phyloP scores from a whole-genome alignment of 2,797 vertebrate genomes.

The Bufotes viridis region DNA sequence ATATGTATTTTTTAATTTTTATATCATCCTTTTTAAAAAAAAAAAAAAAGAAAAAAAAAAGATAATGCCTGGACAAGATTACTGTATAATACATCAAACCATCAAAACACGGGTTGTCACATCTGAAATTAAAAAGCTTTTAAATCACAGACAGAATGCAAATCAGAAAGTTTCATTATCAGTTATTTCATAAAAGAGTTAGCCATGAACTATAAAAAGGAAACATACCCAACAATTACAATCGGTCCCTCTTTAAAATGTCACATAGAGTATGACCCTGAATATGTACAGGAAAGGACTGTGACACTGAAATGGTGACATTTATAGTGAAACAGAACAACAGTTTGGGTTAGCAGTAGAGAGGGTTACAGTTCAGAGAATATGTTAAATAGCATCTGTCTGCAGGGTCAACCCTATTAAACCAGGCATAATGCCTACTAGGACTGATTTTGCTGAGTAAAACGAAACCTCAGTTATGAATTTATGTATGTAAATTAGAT shows the following conservation, averaged over 20 bases:
- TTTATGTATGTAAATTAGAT: too few relatives aligned
- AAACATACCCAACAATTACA: conserved; percentile 31
- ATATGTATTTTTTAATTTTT: too few relatives aligned
- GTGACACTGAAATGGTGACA: not conserved
- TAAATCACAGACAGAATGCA: conserved; percentile 32
- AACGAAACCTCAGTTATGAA: too few relatives aligned
- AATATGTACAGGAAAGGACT: not conserved
- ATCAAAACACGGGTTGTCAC: conserved; percentile 20
- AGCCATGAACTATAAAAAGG: conserved; percentile 39
- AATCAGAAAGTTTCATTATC: conserved; percentile 21
- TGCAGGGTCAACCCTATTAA: too few relatives aligned
- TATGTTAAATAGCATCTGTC: not conserved
- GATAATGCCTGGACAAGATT: not conserved
- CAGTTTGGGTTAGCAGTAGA: not conserved
- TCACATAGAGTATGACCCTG: conserved; percentile 20
- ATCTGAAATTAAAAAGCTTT: conserved; percentile 25
- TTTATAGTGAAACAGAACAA: conserved; percentile 2
- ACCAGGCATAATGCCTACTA: too few relatives aligned
- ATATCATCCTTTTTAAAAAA: too few relatives aligned
- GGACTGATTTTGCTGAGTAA: too few relatives aligned
- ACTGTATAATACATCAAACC: conserved; percentile 15
- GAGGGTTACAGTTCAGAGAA: not conserved
- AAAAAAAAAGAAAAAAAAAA: too few relatives aligned
- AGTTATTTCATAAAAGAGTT: conserved; percentile 42
- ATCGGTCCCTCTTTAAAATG: conserved; percentile 29